Evolutionary conservation across 2,888 invertebrate species (phyloP), one percentile per base, ranked within the genome.

Genomic region (Palloptera scutellata): DNA sequence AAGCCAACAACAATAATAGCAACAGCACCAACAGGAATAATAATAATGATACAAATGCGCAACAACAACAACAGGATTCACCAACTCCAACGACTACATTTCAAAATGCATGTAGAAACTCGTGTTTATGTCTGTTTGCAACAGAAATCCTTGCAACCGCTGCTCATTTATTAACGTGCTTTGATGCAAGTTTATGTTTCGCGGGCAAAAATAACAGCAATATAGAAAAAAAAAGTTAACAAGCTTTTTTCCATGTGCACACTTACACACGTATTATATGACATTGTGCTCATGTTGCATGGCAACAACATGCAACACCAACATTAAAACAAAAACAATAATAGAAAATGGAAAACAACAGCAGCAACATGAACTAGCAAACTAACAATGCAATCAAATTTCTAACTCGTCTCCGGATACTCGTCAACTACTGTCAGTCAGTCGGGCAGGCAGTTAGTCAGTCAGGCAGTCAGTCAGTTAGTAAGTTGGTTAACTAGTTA

Each of bases 101-200:
- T 30, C 30, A 30, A 6, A 6, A 30, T n/a, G n/a, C n/a, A n/a
- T n/a, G n/a, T 30, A 30, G 30, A 30, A 4, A 30, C 30, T 30
- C 30, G 30, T 30, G 2, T 30, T 2, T 30, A 30, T 30, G 30
- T 30, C 30, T 30, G 30, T 30, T 6, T 30, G 30, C 6, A 30
- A n/a, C n/a, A n/a, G n/a, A n/a, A n/a, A n/a, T n/a, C n/a, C n/a
- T n/a, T 48, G 48, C 48, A 3, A 15, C 48, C 15, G 48, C 48
- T 48, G 48, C 48, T 48, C 48, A 48, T 48, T 48, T 48, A 48
- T 48, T 48, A 48, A 48, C 48, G 48, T 48, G 48, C 15, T 48
- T 48, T 48, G 48, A n/a, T 48, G 48, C 48, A 13, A 15, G 48
- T 48, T 15, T 48, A 15, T 48, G 13, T 30, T 30, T 30, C 30